Base-by-base conservation (phyloP, 2,888 invertebrate genomes). In the Cryptus armator region DNA sequence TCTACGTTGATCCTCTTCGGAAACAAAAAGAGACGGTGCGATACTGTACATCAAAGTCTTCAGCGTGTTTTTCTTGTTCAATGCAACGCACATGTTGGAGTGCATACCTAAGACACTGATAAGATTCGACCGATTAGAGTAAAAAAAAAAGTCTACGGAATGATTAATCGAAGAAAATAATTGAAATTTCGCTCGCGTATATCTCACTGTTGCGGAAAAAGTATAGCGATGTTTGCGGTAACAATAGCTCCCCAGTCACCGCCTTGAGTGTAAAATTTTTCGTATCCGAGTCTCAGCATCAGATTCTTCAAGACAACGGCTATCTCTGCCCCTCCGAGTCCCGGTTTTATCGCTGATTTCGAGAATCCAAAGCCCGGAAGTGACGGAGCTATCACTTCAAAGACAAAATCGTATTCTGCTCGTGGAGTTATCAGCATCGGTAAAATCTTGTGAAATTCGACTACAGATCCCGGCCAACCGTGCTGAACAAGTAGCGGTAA, bases 391-490 rank as follows among this genome's bases (percentile, higher is more conserved):
- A 96, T 94, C 77, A 96, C 93, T 92, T 97, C 96, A 87, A 96
- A 96, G 0, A 96, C 96, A 84, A 96, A 96, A 86, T 96, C 94
- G 48, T 94, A 92, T 0, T 94, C 95, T 0, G 93, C 89, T 64
- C 94, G 94, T 0, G 94, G 94, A 0, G 94, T 94, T 0, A 95
- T 96, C n/a, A 98, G 94, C 66, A 95, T 91, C 0, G 97, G 97
- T 74, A 97, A 96, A 0, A 97, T 93, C 78, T 96, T 96, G 90
- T 97, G 97, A 93, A 98, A 98, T 94, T 98, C 98, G n/a, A 96
- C 94, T 2, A 98, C 95, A 0, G 97, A 97, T 0, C 98, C 98
- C 0, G 98, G 98, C 98, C 98, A 98, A 53, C 98, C 98, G 92
- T 99, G 98, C 16, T 97, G 93, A 68, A 98, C 89, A 3, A 97